Evolutionary conservation across 2,113 vertebrate genomes (phyloP), one percentile per base, ranked within the genome.

Genomic region (Tyto alba): DNA sequence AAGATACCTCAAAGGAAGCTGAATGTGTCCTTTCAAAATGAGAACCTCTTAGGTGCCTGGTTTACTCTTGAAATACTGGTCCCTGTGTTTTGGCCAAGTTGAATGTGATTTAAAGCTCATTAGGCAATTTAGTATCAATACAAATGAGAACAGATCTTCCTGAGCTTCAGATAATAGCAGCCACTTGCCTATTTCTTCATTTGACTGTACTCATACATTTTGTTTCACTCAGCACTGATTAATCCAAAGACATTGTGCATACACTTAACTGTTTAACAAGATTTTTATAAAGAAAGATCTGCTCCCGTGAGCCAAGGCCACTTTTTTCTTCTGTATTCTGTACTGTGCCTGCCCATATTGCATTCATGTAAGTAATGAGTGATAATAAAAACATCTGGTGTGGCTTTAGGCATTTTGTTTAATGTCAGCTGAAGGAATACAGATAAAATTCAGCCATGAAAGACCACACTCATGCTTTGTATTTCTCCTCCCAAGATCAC

Each of bases 381-480:
- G 67, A 69, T 52, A 75, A 92, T 34, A 73, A 91, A 96, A 95
- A 73, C 87, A 87, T 91, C 92, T 96, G 83, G 50, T n/a, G 63
- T 22, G 90, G 45, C 32, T 89, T 62, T 77, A 55, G 95, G 59
- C 34, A 0, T 85, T 68, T 73, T 4, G 5, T 91, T 91, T 76
- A 83, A 94, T 11, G 1, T 89, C 92, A 89, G 88, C 77, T 80
- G 89, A 59, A 89, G 89, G 84, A 67, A 88, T 74, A 52, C 21
- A 95, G 94, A 89, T 71, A 74, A 88, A 95, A 69, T 1, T 25
- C 43, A 92, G 8, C 69, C 41, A 53, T 26, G 20, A n/a, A 74
- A 79, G 91, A 87, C 91, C 94, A 92, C 85, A 87, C 88, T 95
- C 76, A 25, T 19, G 73, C 62, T 93, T 94, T 87, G 86, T 95